Evolutionary conservation across 2,888 invertebrate genomes (phyloP), one percentile per base, ranked within the genome.

Genomic region (Patella depressa): DNA sequence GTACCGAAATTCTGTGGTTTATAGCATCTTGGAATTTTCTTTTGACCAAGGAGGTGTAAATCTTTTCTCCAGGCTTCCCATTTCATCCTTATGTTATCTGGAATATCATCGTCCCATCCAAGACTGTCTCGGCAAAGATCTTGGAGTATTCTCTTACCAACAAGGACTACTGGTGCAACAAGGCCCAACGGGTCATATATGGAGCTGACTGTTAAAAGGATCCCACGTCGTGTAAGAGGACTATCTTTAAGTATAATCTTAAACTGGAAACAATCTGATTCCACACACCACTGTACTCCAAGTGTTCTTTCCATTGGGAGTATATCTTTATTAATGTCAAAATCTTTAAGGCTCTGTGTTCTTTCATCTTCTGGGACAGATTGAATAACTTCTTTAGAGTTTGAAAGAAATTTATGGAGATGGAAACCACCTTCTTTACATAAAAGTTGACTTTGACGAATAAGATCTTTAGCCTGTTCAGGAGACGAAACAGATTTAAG

Each of bases 101-200:
- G 55, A n/a, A 75, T 24, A 12, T 45, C 45, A 53, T 75, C 75
- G 53, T 69, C 75, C 75, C 75, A 75, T 9, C n/a, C 75, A 53
- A 75, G 15, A 24, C 29, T 65, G 19, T 70, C 75, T 53, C 53
- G 71, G 15, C 55, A 57, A 29, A 73, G 17, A 14, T 57, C 59
- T 53, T 70, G 70, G 4, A 75, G 70, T n/a, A 75, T 75, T 53
- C 24, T 53, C 24, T 69, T 75, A 29, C 57, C 75, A 53, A 19
- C 53, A 45, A 75, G 53, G 14, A 70, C n/a, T 15, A 75, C 29
- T 3, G 70, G 75, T 53, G 75, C 19, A 24, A 75, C 70, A 70
- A 75, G 70, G 4, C 75, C 75, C n/a, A 69, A 24, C 53, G 75
- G 75, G 54, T 75, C 75, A 2, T 53, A 70, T 59, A 75, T 53